Base-by-base conservation (phyloP, 92 coral and sea anemone species). In the Pocillopora grandis region DNA sequence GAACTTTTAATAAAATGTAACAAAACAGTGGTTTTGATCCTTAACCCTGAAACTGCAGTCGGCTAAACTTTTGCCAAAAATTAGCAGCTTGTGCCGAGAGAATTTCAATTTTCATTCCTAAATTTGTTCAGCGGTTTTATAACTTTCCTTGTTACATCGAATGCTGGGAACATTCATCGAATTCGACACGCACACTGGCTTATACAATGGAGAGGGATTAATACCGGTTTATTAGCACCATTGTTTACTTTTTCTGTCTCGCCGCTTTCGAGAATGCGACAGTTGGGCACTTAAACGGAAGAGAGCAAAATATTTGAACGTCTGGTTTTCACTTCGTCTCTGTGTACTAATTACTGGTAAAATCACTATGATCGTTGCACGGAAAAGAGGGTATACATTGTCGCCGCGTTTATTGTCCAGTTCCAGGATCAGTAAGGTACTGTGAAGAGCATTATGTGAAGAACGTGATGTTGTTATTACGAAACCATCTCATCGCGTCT, bases 151-250 rank as follows among this genome's bases (percentile, higher is more conserved):
- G 0, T 59, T 12, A 10, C 35, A n/a, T 19, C 20, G 52, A 42
- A 42, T 42, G 52, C 52, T 42, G 31, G 42, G 6, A 15, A 16
- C 31, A 21, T 52, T 23, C 23, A 49, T 48, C 35, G 27, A 64
- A 66, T 27, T 48, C 37, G 49, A 27, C 74, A 79, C 23, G 74
- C 63, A 58, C 14, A 14, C 18, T 48, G 56, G 74, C 55, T 49
- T 36, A 10, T 31, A 49, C 11, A 79, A 79, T 66, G 64, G 21
- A 13, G 9, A 17, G 17, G 77, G 70, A 81, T 81, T 81, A 81
- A 57, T 61, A 58, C n/a, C 49, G 74, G 85, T 65, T 70, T 81
- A 69, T 9, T n/a, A 81, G n/a, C 12, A 0, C 66, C 68, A 33
- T 69, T 68, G 76, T 69, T 80, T 27, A 37, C 20, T 56, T 27